Base-by-base conservation (phyloP, 2,888 invertebrate species). In the Cheilosia variabilis region DNA sequence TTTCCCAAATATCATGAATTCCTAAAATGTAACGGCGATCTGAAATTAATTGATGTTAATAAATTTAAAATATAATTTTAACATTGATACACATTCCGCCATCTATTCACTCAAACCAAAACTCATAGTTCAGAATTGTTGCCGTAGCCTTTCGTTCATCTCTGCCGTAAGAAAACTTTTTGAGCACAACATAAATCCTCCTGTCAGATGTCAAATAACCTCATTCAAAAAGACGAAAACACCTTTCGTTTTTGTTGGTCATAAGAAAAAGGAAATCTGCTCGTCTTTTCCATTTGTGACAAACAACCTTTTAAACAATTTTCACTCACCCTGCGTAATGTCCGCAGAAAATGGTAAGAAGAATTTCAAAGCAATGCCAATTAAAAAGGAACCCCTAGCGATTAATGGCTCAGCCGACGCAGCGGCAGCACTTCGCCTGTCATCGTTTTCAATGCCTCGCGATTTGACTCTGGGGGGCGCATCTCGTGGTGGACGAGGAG, bases 391-490 rank as follows among this genome's bases (percentile, higher is more conserved):
- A 72, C 50, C 71, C 45, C 62, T 63, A 13, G 68, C 72, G 24
- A 43, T 90, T 77, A 91, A 92, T 87, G 88, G 55, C 71, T 71
- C 47, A 88, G 87, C 68, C 82, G 79, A 79, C 78, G 43, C 82
- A 27, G 13, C 52, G 24, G 22, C 52, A 69, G 65, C 73, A 17
- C 68, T 81, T 90, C 88, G 94, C 65, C 89, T 94, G 15, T 92
- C 94, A 5, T 93, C 94, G 0, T 87, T 92, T 31, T 94, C 94
- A 77, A 92, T 93, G 17, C 94, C 94, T 0, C 92, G 94, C 72
- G 94, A 95, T 87, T 91, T 94, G 17, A 93, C 94, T 0, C 90
- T 95, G 4, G 94, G 94, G 15, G 90, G 89, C 2, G 88, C 87
- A 0, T 71, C 87, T 4, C 86, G 87, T 7, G 79, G 87, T 27